These are phyloP conservation scores for Oncorhynchus nerka DNA, from an alignment of 2,113 vertebrate species.

Conservation along the genomic window DNA sequence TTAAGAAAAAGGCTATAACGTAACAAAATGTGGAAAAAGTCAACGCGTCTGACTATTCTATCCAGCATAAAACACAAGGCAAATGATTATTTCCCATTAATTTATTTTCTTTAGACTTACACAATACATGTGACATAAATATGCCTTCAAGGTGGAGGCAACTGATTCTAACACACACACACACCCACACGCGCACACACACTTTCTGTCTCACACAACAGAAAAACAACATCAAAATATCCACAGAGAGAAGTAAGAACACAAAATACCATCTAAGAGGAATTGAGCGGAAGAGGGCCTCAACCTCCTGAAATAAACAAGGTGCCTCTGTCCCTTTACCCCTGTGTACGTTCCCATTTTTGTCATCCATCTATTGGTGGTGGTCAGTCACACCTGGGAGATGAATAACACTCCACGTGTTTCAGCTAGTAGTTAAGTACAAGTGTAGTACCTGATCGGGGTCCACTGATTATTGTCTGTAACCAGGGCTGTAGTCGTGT, in stretches of 20 bases:
- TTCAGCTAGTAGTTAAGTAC: conserved; percentile 7
- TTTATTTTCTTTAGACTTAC: conserved; percentile 24
- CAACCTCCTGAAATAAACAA: conserved; percentile 25
- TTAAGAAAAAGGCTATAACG: too few species aligned
- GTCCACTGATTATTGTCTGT: conserved; percentile 22
- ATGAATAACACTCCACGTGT: conserved; percentile 21
- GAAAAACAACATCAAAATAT: conserved; percentile 24
- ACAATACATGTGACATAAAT: conserved; percentile 12
- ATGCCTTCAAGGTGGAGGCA: background rate
- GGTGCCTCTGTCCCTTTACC: conserved; percentile 50
- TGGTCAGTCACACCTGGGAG: conserved; percentile 11
- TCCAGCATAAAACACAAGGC: background rate
- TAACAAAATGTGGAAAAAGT: too few species aligned
- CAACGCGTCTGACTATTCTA: too few species aligned
- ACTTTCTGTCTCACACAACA: conserved; percentile 19
- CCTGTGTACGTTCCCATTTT: conserved; percentile 33
- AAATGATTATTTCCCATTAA: background rate
- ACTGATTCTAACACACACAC: background rate
- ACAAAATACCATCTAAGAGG: conserved; percentile 48
- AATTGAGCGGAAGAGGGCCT: conserved; percentile 44
- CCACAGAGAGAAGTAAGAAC: background rate
- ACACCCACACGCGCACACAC: background rate
- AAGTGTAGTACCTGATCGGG: conserved; percentile 28
- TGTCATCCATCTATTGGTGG: conserved; percentile 14
- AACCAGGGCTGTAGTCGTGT: background rate